Percentiles rank a stretch among this genome's conserved stretches.
These are phyloP conservation scores for Dromaius novaehollandiae DNA, from an alignment of 2,113 vertebrate genomes.

Conservation along the genomic window DNA sequence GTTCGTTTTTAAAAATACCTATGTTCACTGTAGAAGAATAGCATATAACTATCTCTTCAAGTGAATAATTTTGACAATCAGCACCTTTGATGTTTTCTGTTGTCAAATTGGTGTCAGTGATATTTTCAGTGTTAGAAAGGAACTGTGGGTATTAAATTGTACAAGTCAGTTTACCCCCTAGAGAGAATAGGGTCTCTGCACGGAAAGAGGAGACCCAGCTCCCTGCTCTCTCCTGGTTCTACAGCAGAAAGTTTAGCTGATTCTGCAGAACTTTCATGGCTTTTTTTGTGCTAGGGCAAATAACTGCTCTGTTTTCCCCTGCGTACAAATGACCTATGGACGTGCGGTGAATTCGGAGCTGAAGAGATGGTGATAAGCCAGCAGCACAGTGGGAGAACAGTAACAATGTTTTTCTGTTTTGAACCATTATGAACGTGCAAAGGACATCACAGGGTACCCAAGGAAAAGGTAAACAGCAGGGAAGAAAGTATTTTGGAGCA, in stretches of 20 bases:
- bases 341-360: background rate
- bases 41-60: background rate
- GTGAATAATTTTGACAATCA: background rate
- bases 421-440: background rate
- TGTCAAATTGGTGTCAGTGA: background rate
- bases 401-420: background rate
- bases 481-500: background rate
- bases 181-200: background rate
- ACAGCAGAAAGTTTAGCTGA: slow-evolving; percentile 13
- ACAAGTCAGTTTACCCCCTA: background rate
- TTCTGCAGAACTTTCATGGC: background rate
- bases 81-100: background rate
- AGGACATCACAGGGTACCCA: background rate
- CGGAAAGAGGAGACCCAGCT: background rate
- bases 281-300: background rate
- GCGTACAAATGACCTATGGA: background rate
- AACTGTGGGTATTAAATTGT: background rate
- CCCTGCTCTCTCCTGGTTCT: background rate
- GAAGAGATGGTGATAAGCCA: background rate
- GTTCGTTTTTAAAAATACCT: background rate
- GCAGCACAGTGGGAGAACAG: background rate
- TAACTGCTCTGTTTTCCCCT: background rate
- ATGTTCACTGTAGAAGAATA: background rate
- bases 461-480: background rate
- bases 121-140: background rate